A percentile compares a stretch with the other conserved stretches of the same genome.
Conservation (phyloP, 2,888 invertebrate species). For the Tineola bisselliella region DNA sequence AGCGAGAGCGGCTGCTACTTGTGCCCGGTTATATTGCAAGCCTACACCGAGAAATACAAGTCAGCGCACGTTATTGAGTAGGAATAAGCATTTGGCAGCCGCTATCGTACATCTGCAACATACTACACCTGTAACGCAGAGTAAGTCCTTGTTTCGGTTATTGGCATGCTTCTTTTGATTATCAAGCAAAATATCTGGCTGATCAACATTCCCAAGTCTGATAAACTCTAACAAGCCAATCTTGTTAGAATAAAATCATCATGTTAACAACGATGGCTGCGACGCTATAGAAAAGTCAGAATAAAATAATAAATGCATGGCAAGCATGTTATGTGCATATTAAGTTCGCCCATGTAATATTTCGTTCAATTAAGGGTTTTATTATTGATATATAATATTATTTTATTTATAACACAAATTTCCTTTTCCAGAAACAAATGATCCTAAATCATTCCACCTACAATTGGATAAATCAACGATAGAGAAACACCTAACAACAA, state of each 20-base stretch:
- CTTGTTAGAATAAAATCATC: too few relatives aligned
- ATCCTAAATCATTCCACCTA: constrained; percentile 71
- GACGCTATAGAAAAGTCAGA: too few relatives aligned
- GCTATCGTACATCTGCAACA: constrained; percentile 74
- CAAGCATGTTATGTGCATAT: too few relatives aligned
- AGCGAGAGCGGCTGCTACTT: constrained; percentile 81
- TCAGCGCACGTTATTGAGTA: constrained; percentile 58
- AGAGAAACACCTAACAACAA: constrained; percentile 80
- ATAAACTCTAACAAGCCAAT: too few relatives aligned
- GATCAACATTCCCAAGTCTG: too few relatives aligned
- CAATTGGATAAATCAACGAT: constrained; percentile 77
- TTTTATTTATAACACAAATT: neutral
- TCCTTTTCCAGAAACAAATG: constrained; percentile 43
- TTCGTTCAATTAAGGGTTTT: too few relatives aligned
- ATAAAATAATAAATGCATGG: too few relatives aligned
- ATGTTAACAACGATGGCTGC: too few relatives aligned
- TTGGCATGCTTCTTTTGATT: neutral
- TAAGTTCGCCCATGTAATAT: too few relatives aligned
- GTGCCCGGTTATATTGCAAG: constrained; percentile 78
- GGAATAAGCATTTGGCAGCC: constrained; percentile 61
- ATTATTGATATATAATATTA: too few relatives aligned
- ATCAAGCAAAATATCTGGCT: too few relatives aligned
- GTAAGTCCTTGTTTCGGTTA: constrained; percentile 26
- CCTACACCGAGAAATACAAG: constrained; percentile 24
- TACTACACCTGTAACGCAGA: constrained; percentile 37